phyloP scores from a whole-genome alignment of 2,888 invertebrate species.

The Branchellion lobata region DNA sequence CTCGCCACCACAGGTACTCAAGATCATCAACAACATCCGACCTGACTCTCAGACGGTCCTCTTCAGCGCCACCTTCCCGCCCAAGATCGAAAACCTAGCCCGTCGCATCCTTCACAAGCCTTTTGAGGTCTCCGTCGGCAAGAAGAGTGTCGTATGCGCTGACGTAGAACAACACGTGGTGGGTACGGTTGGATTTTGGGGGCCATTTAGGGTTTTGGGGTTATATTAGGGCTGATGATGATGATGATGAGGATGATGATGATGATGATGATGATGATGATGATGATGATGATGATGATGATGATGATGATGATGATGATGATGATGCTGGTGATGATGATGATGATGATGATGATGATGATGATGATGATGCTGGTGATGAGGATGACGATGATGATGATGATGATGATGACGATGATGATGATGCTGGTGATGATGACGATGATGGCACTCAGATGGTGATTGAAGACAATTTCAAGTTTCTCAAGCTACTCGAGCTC shows the following conservation, averaged over 20 bases:
- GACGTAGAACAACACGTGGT: constrained; percentile 95
- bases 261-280: too few species aligned
- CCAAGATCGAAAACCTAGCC: constrained; percentile 98
- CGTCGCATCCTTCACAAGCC: constrained; percentile 88
- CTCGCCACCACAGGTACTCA: constrained; percentile 85
- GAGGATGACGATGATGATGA: constrained; percentile 38
- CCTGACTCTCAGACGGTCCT: constrained; percentile 97
- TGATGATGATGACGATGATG: constrained; percentile 27
- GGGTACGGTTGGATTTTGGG: constrained; percentile 49
- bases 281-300: too few species aligned
- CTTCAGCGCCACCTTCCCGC: constrained; percentile 97
- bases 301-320: neutral
- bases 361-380: constrained; percentile 47
- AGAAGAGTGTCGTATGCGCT: constrained; percentile 92
- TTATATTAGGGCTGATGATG: too few species aligned
- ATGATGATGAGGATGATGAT: too few species aligned
- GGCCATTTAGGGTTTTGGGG: neutral
- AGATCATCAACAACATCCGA: constrained; percentile 92
- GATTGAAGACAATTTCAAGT: constrained; percentile 71
- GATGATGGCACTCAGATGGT: constrained; percentile 69
- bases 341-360: constrained; percentile 5
- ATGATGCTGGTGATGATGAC: too few species aligned
- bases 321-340: neutral
- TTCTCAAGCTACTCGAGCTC: constrained; percentile 93
- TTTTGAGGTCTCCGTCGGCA: constrained; percentile 86